Evolutionary conservation across 1,140 invertebrate species (phyloP).

Genomic region (Cotesia chilonis): DNA sequence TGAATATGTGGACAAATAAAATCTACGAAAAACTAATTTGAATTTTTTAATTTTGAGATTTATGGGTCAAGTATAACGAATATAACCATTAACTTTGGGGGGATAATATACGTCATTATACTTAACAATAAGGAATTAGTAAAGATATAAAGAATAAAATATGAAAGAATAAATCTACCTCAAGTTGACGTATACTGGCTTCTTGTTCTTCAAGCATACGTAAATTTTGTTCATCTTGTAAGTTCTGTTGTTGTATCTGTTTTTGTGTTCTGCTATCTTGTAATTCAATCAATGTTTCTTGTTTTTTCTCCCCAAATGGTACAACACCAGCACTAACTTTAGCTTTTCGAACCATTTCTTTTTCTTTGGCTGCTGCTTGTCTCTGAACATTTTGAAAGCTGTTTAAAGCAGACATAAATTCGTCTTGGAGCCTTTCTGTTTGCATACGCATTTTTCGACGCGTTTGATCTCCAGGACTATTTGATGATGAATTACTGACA

Average conservation of each 20-base stretch:
- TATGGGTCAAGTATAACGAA: no score
- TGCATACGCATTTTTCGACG: conserved; percentile 83
- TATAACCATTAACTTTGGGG: no score
- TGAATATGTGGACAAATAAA: no score
- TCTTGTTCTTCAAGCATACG: conserved; percentile 89
- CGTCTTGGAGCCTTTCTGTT: conserved; percentile 89
- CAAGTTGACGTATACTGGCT: conserved; percentile 86
- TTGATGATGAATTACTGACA: conserved; percentile 60
- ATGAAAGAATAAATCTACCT: conserved; percentile 69
- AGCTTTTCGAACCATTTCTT: conserved; percentile 78
- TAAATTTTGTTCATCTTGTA: conserved; percentile 87
- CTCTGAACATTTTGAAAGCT: conserved; percentile 85
- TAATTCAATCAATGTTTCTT: conserved; percentile 73
- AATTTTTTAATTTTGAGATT: no score
- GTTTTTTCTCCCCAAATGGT: conserved; percentile 67
- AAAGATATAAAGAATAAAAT: no score
- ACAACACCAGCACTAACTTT: conserved; percentile 68
- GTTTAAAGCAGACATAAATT: conserved; percentile 92
- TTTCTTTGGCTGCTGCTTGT: conserved; percentile 83
- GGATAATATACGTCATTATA: no score
- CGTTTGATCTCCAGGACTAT: conserved; percentile 70
- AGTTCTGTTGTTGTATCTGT: conserved; percentile 75
- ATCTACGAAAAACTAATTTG: no score
- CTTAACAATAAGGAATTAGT: no score
- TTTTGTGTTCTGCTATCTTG: conserved; percentile 69